phyloP scores from a whole-genome alignment of 2,797 vertebrate species.

The Myotis planiceps region DNA sequence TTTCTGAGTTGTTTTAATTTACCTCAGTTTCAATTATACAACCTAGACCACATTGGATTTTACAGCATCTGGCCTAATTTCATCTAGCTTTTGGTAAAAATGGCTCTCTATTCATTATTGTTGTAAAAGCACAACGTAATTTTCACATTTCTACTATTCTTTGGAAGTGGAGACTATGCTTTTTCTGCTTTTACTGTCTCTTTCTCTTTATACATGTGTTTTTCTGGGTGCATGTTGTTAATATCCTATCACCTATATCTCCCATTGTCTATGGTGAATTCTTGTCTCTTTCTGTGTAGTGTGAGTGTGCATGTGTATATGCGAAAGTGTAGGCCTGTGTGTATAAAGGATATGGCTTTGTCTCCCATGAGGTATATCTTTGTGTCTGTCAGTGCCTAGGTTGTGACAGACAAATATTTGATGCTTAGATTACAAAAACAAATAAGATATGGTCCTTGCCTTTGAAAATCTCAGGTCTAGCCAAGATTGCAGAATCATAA shows the following conservation, averaged over 20 bases:
- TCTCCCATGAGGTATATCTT: not conserved
- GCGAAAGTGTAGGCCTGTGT: not conserved
- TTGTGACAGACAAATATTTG: not conserved
- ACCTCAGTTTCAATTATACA: not conserved
- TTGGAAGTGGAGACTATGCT: not conserved
- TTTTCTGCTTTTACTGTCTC: not conserved
- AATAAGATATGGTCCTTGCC: not conserved
- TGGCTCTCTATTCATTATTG: not conserved
- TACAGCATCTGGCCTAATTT: not conserved
- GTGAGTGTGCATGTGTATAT: not conserved
- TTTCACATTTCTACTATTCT: not conserved
- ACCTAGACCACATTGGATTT: not conserved
- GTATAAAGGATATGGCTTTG: not conserved
- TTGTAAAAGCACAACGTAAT: not conserved
- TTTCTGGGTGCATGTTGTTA: not conserved
- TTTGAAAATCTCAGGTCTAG: not conserved
- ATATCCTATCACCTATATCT: not conserved
- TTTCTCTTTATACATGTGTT: not conserved
- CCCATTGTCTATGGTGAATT: not conserved
- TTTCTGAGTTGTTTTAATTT: conserved; percentile 39
- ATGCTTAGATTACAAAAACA: not conserved
- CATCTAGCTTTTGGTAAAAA: not conserved
- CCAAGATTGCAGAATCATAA: not conserved
- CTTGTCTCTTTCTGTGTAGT: not conserved
- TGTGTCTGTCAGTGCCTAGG: not conserved